A percentile compares a stretch with the other conserved stretches of the same genome.
These are phyloP conservation scores for Sericinus montela DNA, from an alignment of 2,888 invertebrate genomes.

Conservation along the genomic window DNA sequence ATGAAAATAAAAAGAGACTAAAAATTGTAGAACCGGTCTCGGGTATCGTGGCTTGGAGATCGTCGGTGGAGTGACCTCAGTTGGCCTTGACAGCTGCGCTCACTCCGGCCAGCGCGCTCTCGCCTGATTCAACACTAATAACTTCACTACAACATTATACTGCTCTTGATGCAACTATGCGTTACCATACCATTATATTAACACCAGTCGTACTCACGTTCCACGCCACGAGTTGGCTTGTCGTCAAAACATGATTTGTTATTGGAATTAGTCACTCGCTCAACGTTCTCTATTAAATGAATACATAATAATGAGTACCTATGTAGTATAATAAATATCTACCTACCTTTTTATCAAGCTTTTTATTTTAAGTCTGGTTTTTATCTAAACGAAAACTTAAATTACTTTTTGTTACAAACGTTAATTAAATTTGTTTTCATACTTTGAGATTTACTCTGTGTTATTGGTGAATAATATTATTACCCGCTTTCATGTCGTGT, in stretches of 20 bases:
- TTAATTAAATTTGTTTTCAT: too few species aligned
- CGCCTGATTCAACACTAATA: constrained; percentile 71
- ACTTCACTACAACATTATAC: constrained; percentile 72
- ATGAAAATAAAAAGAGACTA: constrained; percentile 78
- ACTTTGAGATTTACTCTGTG: too few species aligned
- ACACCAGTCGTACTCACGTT: constrained; percentile 29
- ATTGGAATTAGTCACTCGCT: constrained; percentile 25
- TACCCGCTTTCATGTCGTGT: too few species aligned
- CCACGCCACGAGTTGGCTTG: constrained; percentile 29
- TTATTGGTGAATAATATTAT: too few species aligned
- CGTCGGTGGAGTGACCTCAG: constrained; percentile 76
- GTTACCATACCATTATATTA: constrained; percentile 42
- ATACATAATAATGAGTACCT: too few species aligned
- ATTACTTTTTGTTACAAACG: too few species aligned
- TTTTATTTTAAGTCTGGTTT: too few species aligned
- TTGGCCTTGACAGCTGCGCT: constrained; percentile 78
- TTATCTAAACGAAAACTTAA: too few species aligned
- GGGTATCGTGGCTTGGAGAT: constrained; percentile 70
- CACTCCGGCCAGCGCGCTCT: constrained; percentile 59
- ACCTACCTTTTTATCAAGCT: too few species aligned
- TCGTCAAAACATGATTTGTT: constrained; percentile 62
- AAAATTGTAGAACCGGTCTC: constrained; percentile 77
- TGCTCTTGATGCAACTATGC: constrained; percentile 64
- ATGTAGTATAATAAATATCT: too few species aligned
- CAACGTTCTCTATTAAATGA: neutral